phyloP scores from a whole-genome alignment of 2,797 vertebrate species.

The Lithobates pipiens region DNA sequence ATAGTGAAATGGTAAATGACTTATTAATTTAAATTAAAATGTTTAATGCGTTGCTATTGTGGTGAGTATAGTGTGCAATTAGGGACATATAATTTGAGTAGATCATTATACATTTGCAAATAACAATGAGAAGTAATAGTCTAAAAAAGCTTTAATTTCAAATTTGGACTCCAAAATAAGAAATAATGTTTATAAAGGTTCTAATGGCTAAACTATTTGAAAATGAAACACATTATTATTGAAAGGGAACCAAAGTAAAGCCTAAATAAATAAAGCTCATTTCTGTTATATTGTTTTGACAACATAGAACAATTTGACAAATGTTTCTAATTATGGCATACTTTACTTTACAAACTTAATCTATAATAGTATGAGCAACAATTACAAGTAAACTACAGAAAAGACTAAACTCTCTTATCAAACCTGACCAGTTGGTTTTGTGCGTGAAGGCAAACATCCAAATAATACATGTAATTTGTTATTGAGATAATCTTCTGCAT shows the following conservation, averaged over 20 bases:
- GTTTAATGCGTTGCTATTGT: no score
- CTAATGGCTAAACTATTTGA: not conserved
- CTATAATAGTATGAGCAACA: conserved; percentile 34
- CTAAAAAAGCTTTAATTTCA: not conserved
- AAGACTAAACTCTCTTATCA: conserved; percentile 32
- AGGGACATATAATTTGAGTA: not conserved
- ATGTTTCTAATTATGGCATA: conserved; percentile 23
- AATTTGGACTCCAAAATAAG: not conserved
- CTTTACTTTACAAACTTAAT: conserved; percentile 29
- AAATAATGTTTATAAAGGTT: not conserved
- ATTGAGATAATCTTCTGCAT: conserved; percentile 20
- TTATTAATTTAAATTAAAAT: no score
- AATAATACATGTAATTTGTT: conserved; percentile 38
- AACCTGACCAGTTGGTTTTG: conserved; percentile 26
- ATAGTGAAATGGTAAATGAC: no score
- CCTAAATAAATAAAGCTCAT: conserved; percentile 10
- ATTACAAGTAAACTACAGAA: conserved; percentile 33
- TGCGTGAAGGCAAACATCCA: conserved; percentile 4
- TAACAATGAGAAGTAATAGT: not conserved
- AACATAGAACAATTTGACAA: conserved; percentile 28
- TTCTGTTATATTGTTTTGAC: conserved; percentile 20
- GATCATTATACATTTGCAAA: not conserved
- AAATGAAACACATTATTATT: not conserved
- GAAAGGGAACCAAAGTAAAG: not conserved
- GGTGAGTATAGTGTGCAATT: not conserved